A percentile compares a stretch with the other conserved stretches of the same genome.
These are phyloP conservation scores for Limnothrissa miodon DNA, from an alignment of 2,113 vertebrate species.

Conservation along the genomic window DNA sequence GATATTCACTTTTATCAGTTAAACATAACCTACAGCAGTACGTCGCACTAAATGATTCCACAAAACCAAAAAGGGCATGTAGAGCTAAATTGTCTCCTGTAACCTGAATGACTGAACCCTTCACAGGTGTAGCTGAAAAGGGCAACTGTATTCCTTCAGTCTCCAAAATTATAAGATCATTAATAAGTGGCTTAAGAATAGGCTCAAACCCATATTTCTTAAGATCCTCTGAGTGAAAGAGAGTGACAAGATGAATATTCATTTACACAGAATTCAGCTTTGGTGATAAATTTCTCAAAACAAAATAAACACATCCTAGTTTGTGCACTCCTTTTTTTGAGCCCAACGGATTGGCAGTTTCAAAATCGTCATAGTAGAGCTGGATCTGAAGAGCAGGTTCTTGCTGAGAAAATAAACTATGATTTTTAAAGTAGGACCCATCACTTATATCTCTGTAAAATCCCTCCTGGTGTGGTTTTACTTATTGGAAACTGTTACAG, in stretches of 20 bases:
- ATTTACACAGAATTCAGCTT: slow-evolving; percentile 35
- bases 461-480: background rate
- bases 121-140: slow-evolving; percentile 29
- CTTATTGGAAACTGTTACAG: background rate
- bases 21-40: too few relatives aligned
- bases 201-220: slow-evolving; percentile 41
- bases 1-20: too few relatives aligned
- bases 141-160: slow-evolving; percentile 23
- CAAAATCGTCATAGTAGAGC: slow-evolving; percentile 25
- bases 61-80: slow-evolving; percentile 36
- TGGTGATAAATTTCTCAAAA: slow-evolving; percentile 28
- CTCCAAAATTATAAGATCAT: slow-evolving; percentile 37
- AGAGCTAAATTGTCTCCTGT: slow-evolving; percentile 29
- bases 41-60: too few relatives aligned
- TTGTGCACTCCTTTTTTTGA: slow-evolving; percentile 36
- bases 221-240: slow-evolving; percentile 33
- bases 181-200: slow-evolving; percentile 34
- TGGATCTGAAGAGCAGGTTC: slow-evolving; percentile 31
- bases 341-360: slow-evolving; percentile 26
- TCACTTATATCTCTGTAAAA: background rate
- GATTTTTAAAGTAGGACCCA: slow-evolving; percentile 23
- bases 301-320: slow-evolving; percentile 38
- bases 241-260: slow-evolving; percentile 35
- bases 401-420: slow-evolving; percentile 27
- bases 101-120: slow-evolving; percentile 22